Evolutionary conservation across 1,140 invertebrate genomes (phyloP).

Genomic region (Dinoponera quadriceps): DNA sequence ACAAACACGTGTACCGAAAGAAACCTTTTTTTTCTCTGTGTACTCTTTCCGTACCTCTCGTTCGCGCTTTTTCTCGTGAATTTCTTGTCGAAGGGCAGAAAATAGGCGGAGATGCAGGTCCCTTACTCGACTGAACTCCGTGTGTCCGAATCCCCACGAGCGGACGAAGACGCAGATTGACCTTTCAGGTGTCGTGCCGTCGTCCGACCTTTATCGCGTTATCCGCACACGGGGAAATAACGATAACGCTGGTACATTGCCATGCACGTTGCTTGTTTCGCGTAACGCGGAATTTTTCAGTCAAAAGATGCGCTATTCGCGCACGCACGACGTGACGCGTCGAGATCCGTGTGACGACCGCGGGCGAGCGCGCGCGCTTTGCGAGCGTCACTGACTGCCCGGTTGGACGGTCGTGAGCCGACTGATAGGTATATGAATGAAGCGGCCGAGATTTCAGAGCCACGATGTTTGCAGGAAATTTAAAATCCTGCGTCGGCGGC

Average conservation of each 20-base stretch:
- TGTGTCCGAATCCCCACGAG: neutral
- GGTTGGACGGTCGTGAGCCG: constrained; percentile 82
- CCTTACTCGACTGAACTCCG: neutral
- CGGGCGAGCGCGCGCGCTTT: constrained; percentile 60
- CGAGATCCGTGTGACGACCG: constrained; percentile 15
- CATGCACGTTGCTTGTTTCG: neutral
- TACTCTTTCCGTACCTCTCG: too few relatives aligned
- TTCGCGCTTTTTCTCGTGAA: too few relatives aligned
- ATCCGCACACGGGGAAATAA: neutral
- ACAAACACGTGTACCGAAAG: too few relatives aligned
- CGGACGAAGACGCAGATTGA: neutral
- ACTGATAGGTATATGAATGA: constrained; percentile 84
- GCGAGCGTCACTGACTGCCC: constrained; percentile 80
- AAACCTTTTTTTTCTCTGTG: too few relatives aligned
- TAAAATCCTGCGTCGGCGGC: constrained; percentile 33
- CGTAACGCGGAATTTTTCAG: constrained; percentile 23
- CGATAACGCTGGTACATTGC: neutral
- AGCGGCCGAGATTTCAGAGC: constrained; percentile 80
- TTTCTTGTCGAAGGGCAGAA: too few relatives aligned
- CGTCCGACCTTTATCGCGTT: neutral
- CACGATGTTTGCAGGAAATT: constrained; percentile 78
- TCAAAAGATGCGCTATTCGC: constrained; percentile 12
- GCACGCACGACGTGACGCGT: constrained; percentile 16
- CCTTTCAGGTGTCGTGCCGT: too few relatives aligned
- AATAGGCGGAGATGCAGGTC: too few relatives aligned